Base-by-base conservation (phyloP, 2,797 vertebrate genomes). In the Micrastur ruficollis region DNA sequence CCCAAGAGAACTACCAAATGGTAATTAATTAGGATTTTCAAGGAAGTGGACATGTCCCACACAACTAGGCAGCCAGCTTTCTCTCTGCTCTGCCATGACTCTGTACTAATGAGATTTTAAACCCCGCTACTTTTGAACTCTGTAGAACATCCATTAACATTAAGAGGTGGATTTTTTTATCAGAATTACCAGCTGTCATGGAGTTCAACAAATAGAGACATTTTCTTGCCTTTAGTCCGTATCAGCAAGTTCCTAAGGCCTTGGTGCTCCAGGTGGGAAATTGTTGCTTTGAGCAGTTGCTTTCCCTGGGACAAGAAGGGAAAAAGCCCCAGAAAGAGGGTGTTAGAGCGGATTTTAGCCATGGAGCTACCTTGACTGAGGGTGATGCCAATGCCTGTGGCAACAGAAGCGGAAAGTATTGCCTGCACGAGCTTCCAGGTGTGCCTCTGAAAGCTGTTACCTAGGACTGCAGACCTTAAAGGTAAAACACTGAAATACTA, bases 11-110 rank as follows among this genome's bases (percentile, higher is more conserved):
- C 55, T 38, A 42, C 56, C 73, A 87, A 93, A 96, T 71, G 11
- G 67, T 87, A 97, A 96, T 98, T 96, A 96, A 91, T 97, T 94
- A 91, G 90, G 34, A 92, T 95, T 96, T 94, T 89, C 84, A 76
- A 49, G 49, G 53, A 92, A 87, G 67, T 63, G 81, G 93, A 94
- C 68, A 29, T 70, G 78, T 92, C 72, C 22, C n/a, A 32, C 55
- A 58, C 18, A 44, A 19, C 49, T 31, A 70, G 83, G 27, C 78
- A 62, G 46, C 61, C 81, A 72, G 74, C 59, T 67, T 56, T 58
- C 40, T 25, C 75, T 90, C 18, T 89, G 25, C 47, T 81, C 71
- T 79, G 50, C 47, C 81, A 32, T 36, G 11, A 44, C 63, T 87
- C 14, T 46, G 65, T 72, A 79, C 62, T 65, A 90, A 89, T 23